These are phyloP conservation scores for Porites lobata DNA, from an alignment of 92 coral and sea anemone genomes.

Conservation along the genomic window DNA sequence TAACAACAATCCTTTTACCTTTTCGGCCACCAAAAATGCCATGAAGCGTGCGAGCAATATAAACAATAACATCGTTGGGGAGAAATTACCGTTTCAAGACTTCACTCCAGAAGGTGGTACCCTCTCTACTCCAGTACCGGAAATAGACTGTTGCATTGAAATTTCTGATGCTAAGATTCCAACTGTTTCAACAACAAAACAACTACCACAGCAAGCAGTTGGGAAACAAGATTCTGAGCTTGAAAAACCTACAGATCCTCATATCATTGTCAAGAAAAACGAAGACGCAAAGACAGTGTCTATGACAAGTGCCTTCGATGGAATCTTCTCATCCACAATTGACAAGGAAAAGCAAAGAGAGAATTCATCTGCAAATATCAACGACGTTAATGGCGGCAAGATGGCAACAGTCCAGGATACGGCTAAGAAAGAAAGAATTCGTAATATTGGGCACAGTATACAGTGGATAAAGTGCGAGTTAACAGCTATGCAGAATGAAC, in stretches of 20 bases:
- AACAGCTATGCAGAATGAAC: constrained; percentile 34
- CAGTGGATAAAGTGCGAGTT: constrained; percentile 68
- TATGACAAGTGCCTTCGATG: not conserved
- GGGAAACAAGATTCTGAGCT: not conserved
- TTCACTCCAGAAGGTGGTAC: not conserved
- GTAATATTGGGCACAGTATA: constrained; percentile 62
- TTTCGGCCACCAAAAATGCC: constrained; percentile 5
- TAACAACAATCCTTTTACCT: not conserved
- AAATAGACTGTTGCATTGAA: not conserved
- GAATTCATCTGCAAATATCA: not conserved
- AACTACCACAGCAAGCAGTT: not conserved
- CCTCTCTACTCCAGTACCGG: not conserved
- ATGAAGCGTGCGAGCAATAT: constrained; percentile 20
- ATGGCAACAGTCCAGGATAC: not conserved
- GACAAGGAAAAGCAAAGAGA: not conserved
- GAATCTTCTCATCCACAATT: not conserved
- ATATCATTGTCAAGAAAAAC: not conserved
- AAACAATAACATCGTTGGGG: constrained; percentile 25
- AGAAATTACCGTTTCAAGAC: not conserved
- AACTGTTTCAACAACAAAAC: not conserved
- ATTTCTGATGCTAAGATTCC: not conserved
- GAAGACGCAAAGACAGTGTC: not conserved
- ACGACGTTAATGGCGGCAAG: not conserved
- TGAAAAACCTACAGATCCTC: not conserved
- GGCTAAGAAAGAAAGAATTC: constrained; percentile 48